Evolutionary conservation across 2,888 invertebrate species (phyloP).

Genomic region (Balanococcus diminutus): DNA sequence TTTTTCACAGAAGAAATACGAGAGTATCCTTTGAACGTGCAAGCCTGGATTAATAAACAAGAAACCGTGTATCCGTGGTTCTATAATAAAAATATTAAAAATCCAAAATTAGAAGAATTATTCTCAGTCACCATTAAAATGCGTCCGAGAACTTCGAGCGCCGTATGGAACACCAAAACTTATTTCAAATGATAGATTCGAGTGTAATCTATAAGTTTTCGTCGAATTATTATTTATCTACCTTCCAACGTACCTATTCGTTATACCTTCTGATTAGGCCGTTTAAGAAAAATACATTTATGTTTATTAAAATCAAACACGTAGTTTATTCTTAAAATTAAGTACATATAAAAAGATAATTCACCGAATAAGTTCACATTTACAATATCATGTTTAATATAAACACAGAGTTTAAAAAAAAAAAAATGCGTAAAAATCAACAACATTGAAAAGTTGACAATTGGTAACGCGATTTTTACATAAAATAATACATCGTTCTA

Average conservation of each 20-base stretch:
- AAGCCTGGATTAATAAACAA: slow-evolving; percentile 45
- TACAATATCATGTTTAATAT: not conserved
- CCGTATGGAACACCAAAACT: slow-evolving; percentile 43
- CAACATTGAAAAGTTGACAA: not conserved
- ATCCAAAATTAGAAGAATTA: slow-evolving; percentile 49
- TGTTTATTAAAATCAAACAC: too few species aligned
- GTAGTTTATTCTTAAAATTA: not conserved
- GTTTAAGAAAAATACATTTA: slow-evolving; percentile 54
- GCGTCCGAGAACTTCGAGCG: slow-evolving; percentile 47
- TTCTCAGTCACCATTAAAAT: slow-evolving; percentile 32
- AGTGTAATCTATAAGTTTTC: too few species aligned
- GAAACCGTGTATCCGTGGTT: slow-evolving; percentile 42
- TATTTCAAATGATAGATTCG: slow-evolving; percentile 6
- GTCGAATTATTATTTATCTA: too few species aligned
- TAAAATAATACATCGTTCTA: slow-evolving; percentile 29
- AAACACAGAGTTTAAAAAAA: not conserved
- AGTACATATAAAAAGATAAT: not conserved
- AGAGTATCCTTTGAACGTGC: slow-evolving; percentile 12
- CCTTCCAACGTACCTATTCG: too few species aligned
- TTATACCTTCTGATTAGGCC: too few species aligned
- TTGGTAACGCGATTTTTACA: not conserved
- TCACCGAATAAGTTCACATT: not conserved
- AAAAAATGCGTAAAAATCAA: slow-evolving; percentile 5
- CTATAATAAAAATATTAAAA: slow-evolving; percentile 31
- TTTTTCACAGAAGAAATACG: slow-evolving; percentile 35